phyloP scores from a whole-genome alignment of 2,888 invertebrate species.

The Drosophila acutilabella region DNA sequence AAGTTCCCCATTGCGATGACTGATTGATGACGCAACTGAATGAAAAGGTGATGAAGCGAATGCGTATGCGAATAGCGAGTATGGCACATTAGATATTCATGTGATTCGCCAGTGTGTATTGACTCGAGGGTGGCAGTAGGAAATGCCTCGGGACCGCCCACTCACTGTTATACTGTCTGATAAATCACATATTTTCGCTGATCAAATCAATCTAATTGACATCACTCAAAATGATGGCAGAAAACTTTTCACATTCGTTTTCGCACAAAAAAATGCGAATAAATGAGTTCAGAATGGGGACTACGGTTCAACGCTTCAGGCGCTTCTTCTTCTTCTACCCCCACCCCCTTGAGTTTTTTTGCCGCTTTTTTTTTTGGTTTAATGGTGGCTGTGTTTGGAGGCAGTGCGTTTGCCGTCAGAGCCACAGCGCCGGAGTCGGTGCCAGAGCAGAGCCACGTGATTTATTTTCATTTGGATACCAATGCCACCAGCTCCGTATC shows the following conservation, averaged over 20 bases:
- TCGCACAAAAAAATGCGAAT: constrained; percentile 71
- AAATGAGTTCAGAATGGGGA: constrained; percentile 76
- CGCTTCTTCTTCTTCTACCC: not conserved
- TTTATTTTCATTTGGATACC: constrained; percentile 80
- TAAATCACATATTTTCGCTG: constrained; percentile 84
- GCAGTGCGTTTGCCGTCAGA: constrained; percentile 43
- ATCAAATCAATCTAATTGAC: constrained; percentile 85
- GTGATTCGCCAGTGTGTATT: constrained; percentile 50
- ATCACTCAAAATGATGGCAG: constrained; percentile 85
- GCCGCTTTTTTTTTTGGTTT: constrained; percentile 52
- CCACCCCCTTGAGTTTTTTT: not conserved
- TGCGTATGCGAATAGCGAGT: constrained; percentile 33
- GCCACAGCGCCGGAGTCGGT: not conserved
- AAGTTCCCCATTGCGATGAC: constrained; percentile 71
- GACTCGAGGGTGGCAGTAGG: constrained; percentile 11
- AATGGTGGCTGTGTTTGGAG: constrained; percentile 59
- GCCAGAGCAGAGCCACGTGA: constrained; percentile 61
- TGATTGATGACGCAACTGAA: constrained; percentile 77
- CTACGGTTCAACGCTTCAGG: constrained; percentile 28
- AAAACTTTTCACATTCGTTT: constrained; percentile 79
- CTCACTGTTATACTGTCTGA: constrained; percentile 76
- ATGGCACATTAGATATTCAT: constrained; percentile 78
- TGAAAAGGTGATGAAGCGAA: constrained; percentile 60
- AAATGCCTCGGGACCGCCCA: constrained; percentile 69
- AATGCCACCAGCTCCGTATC: constrained; percentile 20